These are phyloP conservation scores for Drosophila equinoxialis DNA, from an alignment of 1,140 invertebrate species.

Conservation along the genomic window DNA sequence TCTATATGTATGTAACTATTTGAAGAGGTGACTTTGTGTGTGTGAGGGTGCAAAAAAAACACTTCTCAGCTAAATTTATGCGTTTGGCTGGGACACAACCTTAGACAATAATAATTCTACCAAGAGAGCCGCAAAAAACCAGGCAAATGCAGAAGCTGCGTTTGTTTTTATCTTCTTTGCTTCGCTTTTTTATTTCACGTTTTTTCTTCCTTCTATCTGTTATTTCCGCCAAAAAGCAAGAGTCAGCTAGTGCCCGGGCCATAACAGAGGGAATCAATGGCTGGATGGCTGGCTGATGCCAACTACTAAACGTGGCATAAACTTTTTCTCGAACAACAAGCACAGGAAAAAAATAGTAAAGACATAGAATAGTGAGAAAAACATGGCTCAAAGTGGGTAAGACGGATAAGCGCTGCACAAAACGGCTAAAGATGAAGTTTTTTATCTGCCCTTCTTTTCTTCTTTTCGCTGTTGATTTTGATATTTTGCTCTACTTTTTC, in stretches of 20 bases:
- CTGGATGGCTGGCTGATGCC: slow-evolving; percentile 12
- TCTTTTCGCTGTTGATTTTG: neutral
- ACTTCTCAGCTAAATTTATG: slow-evolving; percentile 51
- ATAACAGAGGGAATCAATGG: slow-evolving; percentile 18
- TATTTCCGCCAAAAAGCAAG: slow-evolving; percentile 40
- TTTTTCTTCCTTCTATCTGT: slow-evolving; percentile 7
- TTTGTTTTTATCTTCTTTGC: slow-evolving; percentile 25
- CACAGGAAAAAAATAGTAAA: slow-evolving; percentile 46
- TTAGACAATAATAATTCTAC: slow-evolving; percentile 62
- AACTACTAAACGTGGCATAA: slow-evolving; percentile 59
- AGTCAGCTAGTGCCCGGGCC: neutral
- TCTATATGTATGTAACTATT: slow-evolving; percentile 30
- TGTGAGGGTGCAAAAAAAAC: slow-evolving; percentile 1
- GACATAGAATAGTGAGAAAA: slow-evolving; percentile 55
- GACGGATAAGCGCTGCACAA: slow-evolving; percentile 68
- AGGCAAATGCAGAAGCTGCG: slow-evolving; percentile 15
- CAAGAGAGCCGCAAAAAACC: slow-evolving; percentile 18
- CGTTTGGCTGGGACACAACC: slow-evolving; percentile 55
- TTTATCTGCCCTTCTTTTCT: slow-evolving; percentile 29
- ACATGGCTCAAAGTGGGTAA: slow-evolving; percentile 68
- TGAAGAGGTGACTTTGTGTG: neutral
- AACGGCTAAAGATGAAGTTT: slow-evolving; percentile 66
- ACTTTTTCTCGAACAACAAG: slow-evolving; percentile 55
- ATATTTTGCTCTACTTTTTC: slow-evolving; percentile 27
- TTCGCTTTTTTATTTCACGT: neutral